A percentile compares a stretch with the other conserved stretches of the same genome.
Evolutionary conservation across 2,113 vertebrate species (phyloP).

Genomic region (Nannospalax galili): DNA sequence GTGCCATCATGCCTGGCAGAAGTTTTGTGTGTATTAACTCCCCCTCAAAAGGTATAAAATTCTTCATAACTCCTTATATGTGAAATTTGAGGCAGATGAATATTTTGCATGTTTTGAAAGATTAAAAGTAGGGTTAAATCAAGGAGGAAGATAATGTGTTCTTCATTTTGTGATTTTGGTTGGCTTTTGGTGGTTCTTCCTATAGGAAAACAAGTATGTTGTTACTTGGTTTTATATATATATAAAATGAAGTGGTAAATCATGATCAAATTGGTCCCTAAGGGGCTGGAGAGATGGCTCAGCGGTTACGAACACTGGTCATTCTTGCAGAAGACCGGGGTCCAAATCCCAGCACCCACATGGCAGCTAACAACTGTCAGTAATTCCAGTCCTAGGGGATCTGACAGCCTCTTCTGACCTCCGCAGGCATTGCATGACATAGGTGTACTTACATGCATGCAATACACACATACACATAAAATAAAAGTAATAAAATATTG

Average conservation of each 20-base stretch:
- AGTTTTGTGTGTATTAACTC: neutral
- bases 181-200: neutral
- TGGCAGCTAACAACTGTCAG: too few species aligned
- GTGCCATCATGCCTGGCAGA: neutral
- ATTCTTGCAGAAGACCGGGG: too few species aligned
- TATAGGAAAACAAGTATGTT: neutral
- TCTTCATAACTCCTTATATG: slow-evolving; percentile 27
- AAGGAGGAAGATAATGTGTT: neutral
- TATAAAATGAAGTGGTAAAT: neutral
- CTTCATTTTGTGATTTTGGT: slow-evolving; percentile 5
- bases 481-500: too few species aligned
- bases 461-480: too few species aligned
- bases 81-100: neutral
- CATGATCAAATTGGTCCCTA: neutral
- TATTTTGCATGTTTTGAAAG: slow-evolving; percentile 47
- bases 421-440: too few species aligned
- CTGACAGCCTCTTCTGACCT: too few species aligned
- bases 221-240: neutral
- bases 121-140: neutral
- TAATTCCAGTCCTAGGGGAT: too few species aligned
- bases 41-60: slow-evolving; percentile 16
- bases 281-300: too few species aligned
- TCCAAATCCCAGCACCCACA: too few species aligned
- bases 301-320: too few species aligned
- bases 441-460: too few species aligned